Evolutionary conservation across 2,113 vertebrate species (phyloP).

Genomic region (Caranx melampygus): DNA sequence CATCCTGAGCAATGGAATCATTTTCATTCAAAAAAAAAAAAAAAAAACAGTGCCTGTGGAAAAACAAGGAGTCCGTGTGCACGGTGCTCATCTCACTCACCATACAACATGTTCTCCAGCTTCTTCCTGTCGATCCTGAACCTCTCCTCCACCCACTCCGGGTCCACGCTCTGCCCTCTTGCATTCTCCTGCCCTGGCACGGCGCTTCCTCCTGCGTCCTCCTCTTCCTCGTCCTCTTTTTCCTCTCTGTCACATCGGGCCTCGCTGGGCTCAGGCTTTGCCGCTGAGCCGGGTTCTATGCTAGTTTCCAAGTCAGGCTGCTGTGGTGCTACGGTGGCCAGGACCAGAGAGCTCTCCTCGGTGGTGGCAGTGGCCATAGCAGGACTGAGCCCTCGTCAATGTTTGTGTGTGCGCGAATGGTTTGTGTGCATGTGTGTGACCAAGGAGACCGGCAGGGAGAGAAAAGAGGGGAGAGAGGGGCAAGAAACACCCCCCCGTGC

Average conservation of each 20-base stretch:
- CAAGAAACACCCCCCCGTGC: constrained; percentile 58
- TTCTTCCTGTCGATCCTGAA: constrained; percentile 88
- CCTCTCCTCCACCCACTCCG: constrained; percentile 85
- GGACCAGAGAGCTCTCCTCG: constrained; percentile 69
- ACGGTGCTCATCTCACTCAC: constrained; percentile 68
- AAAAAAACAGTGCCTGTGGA: background rate
- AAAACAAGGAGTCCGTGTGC: background rate
- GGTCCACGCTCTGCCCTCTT: constrained; percentile 64
- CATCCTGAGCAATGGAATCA: constrained; percentile 8
- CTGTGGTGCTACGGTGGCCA: constrained; percentile 52
- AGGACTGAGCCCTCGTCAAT: constrained; percentile 79
- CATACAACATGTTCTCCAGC: constrained; percentile 85
- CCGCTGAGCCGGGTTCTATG: constrained; percentile 55
- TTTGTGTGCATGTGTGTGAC: constrained; percentile 73
- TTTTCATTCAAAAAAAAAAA: constrained; percentile 8
- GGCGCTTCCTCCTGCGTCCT: constrained; percentile 61
- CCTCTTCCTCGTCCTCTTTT: constrained; percentile 74
- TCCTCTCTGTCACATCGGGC: constrained; percentile 47
- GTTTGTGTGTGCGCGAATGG: constrained; percentile 57
- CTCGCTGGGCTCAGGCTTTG: constrained; percentile 56
- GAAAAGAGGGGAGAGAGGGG: constrained; percentile 58
- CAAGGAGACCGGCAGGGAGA: constrained; percentile 68
- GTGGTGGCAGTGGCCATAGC: constrained; percentile 77
- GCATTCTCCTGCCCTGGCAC: constrained; percentile 36
- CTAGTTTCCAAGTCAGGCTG: constrained; percentile 67